Percentiles rank a stretch among this genome's conserved stretches.
Evolutionary conservation across 2,113 vertebrate species (phyloP).

Genomic region (Phaetusa simplex): DNA sequence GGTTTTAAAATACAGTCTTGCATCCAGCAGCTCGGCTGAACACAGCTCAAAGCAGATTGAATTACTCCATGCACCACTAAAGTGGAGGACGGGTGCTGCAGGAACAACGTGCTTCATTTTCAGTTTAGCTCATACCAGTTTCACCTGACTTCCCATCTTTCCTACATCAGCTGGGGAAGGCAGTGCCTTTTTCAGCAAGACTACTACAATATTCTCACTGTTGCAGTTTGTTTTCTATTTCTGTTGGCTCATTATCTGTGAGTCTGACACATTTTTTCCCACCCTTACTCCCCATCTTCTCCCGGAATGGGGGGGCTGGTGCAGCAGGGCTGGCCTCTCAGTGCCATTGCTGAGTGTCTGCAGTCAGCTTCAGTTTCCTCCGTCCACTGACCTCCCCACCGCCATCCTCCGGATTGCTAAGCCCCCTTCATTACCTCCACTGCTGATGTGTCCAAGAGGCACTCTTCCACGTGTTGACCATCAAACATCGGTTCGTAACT

Average conservation of each 20-base stretch:
- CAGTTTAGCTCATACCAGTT: background rate
- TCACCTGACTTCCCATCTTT: background rate
- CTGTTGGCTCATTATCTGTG: background rate
- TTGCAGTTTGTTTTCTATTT: background rate
- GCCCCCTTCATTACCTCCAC: background rate
- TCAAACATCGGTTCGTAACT: background rate
- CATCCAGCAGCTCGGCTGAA: background rate
- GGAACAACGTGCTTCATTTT: background rate
- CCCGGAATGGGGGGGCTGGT: background rate
- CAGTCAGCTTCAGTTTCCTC: background rate
- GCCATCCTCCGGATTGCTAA: background rate
- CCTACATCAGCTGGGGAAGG: background rate
- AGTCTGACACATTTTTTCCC: background rate
- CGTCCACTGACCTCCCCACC: background rate
- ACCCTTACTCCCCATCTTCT: background rate
- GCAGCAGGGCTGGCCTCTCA: background rate
- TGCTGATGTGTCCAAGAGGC: background rate
- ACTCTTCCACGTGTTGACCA: background rate
- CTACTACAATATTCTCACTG: background rate
- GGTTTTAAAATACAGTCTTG: conserved; percentile 12
- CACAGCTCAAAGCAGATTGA: background rate
- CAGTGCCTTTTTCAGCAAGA: background rate
- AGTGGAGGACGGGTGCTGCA: background rate
- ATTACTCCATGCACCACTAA: background rate
- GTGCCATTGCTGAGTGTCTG: background rate